phyloP scores from a whole-genome alignment of 2,113 vertebrate species.

The Baryphthengus martii region DNA sequence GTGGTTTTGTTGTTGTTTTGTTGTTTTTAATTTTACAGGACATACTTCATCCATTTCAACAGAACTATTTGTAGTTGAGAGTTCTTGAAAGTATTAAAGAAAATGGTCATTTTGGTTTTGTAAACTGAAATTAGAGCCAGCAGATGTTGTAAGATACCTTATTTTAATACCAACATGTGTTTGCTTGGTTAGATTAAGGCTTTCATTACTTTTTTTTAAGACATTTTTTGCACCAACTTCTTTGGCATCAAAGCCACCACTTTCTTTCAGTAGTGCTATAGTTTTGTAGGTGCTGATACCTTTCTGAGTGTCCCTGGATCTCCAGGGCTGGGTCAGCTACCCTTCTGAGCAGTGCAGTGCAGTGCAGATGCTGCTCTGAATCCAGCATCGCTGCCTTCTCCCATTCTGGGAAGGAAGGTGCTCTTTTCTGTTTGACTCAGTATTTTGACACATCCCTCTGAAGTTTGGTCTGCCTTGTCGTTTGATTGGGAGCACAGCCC shows the following conservation, averaged over 20 bases:
- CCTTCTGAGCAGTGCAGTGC: rapidly evolving
- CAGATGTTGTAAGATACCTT: not conserved
- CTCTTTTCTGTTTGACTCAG: rapidly evolving
- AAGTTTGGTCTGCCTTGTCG: not conserved
- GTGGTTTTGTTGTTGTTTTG: too few species aligned
- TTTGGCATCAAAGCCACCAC: not conserved
- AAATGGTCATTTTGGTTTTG: not conserved
- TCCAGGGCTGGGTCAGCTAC: not conserved
- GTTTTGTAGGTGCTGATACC: not conserved
- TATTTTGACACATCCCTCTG: not conserved
- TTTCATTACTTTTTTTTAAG: not conserved
- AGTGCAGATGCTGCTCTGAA: not conserved
- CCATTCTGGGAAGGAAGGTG: not conserved
- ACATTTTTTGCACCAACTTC: not conserved
- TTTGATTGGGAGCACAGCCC: not conserved
- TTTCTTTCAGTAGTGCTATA: not conserved
- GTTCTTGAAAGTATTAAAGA: not conserved
- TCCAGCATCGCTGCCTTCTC: not conserved
- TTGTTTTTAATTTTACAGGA: not conserved
- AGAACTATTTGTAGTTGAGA: not conserved
- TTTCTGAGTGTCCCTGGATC: not conserved
- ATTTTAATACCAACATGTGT: not conserved
- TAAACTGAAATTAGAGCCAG: not conserved
- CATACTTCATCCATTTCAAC: not conserved
- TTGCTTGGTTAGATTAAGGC: not conserved